phyloP scores from a whole-genome alignment of 2,113 vertebrate species.

The Cyanoderma ruficeps region DNA sequence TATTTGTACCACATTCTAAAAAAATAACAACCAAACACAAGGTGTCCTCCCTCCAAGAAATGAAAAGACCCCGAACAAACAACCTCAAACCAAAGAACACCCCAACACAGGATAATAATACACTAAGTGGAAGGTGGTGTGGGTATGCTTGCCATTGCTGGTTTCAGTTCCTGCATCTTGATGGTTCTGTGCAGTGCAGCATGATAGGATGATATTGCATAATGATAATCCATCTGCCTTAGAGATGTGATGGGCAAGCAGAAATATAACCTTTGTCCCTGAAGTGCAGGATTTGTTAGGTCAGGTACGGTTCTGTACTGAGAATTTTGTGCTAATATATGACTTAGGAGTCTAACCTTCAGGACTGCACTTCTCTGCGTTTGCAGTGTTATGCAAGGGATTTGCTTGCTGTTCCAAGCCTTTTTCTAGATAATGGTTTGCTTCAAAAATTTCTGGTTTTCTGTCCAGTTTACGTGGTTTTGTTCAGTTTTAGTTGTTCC shows the following conservation, averaged over 20 bases:
- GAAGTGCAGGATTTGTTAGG: neutral
- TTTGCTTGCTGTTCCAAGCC: neutral
- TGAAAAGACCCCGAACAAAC: neutral
- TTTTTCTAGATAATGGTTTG: neutral
- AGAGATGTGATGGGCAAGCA: neutral
- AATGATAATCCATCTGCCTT: neutral
- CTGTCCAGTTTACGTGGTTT: neutral
- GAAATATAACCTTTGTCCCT: neutral
- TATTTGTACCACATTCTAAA: neutral
- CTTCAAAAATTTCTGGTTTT: neutral
- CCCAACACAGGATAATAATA: rapidly evolving
- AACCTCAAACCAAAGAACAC: no score
- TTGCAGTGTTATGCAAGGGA: neutral
- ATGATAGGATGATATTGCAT: neutral
- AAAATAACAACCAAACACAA: neutral
- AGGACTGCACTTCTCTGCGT: neutral
- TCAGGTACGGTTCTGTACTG: neutral
- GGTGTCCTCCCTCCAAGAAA: no score
- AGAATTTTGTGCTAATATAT: neutral
- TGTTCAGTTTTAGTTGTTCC: neutral
- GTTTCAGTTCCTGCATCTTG: neutral
- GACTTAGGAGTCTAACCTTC: neutral
- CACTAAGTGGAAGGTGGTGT: neutral
- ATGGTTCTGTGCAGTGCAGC: neutral
- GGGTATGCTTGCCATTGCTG: rapidly evolving